A percentile compares a stretch with the other conserved stretches of the same genome.
Conservation (phyloP, 2,888 invertebrate species). For the Lordiphosa andalusiaca region DNA sequence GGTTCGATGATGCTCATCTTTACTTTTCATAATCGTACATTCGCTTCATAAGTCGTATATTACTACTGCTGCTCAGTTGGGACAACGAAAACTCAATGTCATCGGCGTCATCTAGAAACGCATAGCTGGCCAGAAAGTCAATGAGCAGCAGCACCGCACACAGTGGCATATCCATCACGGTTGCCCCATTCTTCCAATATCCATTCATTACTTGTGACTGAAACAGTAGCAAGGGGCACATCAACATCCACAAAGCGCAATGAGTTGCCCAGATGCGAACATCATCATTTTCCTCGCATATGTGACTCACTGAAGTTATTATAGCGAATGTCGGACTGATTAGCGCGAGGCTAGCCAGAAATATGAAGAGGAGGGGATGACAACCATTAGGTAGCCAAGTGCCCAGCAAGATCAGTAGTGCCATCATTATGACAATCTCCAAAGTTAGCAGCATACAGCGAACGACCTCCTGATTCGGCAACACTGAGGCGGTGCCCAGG, state of each 20-base stretch:
- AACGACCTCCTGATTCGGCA: neutral
- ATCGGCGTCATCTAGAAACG: slow-evolving; percentile 8
- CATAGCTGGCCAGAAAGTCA: slow-evolving; percentile 41
- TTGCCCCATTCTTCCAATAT: slow-evolving; percentile 7
- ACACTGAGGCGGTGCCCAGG: slow-evolving; percentile 30
- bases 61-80: neutral
- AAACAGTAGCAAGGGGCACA: slow-evolving; percentile 41
- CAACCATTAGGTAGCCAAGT: slow-evolving; percentile 26
- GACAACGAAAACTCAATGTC: slow-evolving; percentile 2
- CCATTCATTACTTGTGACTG: slow-evolving; percentile 52
- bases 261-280: neutral
- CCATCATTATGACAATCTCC: slow-evolving; percentile 36
- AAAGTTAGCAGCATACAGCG: slow-evolving; percentile 2
- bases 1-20: neutral
- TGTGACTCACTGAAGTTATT: neutral
- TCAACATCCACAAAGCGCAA: slow-evolving; percentile 12
- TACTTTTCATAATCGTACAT: neutral
- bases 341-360: slow-evolving; percentile 6
- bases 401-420: slow-evolving; percentile 27
- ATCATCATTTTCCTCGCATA: neutral
- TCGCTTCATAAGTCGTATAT: slow-evolving; percentile 2
- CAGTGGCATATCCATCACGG: slow-evolving; percentile 43
- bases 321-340: neutral
- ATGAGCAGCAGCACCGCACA: slow-evolving; percentile 41
- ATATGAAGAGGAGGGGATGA: slow-evolving; percentile 3